A percentile compares a stretch with the other conserved stretches of the same genome.
Evolutionary conservation across 2,797 vertebrate genomes (phyloP).

Genomic region (Diceros bicornis): DNA sequence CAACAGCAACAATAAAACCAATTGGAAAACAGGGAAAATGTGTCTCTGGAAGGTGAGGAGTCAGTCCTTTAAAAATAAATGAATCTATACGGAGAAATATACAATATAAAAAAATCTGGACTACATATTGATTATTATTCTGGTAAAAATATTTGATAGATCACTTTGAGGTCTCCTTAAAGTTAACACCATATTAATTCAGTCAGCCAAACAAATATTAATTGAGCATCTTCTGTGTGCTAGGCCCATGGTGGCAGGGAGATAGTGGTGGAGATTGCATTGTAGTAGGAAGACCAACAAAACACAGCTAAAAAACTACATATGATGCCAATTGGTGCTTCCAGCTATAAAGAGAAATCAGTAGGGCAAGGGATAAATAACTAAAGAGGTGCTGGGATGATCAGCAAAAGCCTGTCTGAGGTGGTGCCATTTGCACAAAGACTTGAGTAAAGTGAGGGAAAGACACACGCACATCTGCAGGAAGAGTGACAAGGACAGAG

Average conservation of each 20-base stretch:
- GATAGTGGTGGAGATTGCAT: background rate
- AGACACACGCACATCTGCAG: background rate
- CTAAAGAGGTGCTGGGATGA: background rate
- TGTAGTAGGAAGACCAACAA: background rate
- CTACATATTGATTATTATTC: background rate
- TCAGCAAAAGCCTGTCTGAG: background rate
- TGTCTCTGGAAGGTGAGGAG: background rate
- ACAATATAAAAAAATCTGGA: background rate
- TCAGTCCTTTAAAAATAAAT: constrained; percentile 39
- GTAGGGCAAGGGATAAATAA: background rate
- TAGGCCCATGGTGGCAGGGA: background rate
- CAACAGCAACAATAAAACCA: background rate
- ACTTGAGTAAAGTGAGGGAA: background rate
- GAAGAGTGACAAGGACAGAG: background rate
- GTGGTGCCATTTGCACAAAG: background rate
- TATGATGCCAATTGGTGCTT: background rate
- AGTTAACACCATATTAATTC: background rate
- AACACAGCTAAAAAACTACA: background rate
- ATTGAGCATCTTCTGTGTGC: background rate
- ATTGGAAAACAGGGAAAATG: background rate
- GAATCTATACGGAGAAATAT: background rate
- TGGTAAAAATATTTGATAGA: background rate
- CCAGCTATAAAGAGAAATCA: background rate
- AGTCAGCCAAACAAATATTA: background rate
- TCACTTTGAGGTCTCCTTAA: background rate